A percentile compares a stretch with the other conserved stretches of the same genome.
Evolutionary conservation across 2,888 invertebrate species (phyloP).

Genomic region (Noctua comes): DNA sequence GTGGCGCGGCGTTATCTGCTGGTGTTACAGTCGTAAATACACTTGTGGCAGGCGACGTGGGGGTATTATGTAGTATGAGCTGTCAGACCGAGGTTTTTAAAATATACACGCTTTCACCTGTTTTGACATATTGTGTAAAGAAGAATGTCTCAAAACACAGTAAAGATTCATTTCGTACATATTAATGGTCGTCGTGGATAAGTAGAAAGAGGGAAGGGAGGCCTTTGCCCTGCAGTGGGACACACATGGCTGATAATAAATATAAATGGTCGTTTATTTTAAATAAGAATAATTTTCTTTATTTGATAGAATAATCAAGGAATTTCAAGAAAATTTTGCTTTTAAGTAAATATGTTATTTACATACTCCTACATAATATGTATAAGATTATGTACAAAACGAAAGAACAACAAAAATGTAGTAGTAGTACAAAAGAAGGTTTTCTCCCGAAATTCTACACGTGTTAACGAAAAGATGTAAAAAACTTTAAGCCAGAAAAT

Average conservation of each 20-base stretch:
- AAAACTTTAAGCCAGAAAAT: conserved; percentile 65
- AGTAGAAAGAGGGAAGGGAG: no score
- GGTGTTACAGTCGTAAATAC: conserved; percentile 50
- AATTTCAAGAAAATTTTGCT: neutral
- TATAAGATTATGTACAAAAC: no score
- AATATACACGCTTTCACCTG: conserved; percentile 35
- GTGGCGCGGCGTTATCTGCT: conserved; percentile 41
- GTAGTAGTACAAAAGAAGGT: neutral
- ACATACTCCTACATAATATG: no score
- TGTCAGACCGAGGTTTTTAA: conserved; percentile 15
- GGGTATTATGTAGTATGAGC: conserved; percentile 35
- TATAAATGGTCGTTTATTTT: neutral
- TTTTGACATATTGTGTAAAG: conserved; percentile 3
- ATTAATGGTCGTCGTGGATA: neutral
- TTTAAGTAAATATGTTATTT: no score
- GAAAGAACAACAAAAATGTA: no score
- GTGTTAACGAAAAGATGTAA: conserved; percentile 61
- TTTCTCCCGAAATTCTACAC: conserved; percentile 20
- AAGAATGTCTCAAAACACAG: neutral
- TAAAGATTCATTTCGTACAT: neutral
- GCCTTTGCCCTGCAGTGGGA: no score
- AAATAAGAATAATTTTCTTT: neutral
- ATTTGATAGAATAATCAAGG: neutral
- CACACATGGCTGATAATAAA: no score
- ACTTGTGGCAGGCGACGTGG: conserved; percentile 49